phyloP scores from a whole-genome alignment of 1,140 invertebrate species.

The Drosophila arizonae region DNA sequence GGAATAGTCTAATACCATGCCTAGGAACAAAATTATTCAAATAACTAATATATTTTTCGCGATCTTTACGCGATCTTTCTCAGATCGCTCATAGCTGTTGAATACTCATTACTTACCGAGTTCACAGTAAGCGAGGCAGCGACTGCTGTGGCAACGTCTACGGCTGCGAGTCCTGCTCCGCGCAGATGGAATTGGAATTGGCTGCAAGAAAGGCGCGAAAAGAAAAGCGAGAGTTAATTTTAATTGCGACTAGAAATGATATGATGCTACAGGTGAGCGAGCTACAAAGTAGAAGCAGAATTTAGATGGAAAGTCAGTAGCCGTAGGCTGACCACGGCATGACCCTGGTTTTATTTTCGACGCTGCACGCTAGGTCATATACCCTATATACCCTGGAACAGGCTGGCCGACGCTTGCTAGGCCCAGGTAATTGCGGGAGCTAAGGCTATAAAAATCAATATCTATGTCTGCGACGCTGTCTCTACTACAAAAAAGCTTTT shows the following conservation, averaged over 20 bases:
- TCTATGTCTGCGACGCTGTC: conserved; percentile 55
- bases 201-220: conserved; percentile 36
- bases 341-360: conserved; percentile 31
- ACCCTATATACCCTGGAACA: conserved; percentile 7
- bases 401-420: not conserved
- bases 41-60: too few relatives aligned
- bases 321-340: conserved; percentile 12
- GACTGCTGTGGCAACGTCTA: conserved; percentile 20
- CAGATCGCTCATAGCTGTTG: not conserved
- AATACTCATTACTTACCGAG: conserved; percentile 16
- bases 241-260: not conserved
- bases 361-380: not conserved
- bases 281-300: not conserved
- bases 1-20: too few relatives aligned
- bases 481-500: conserved; percentile 57
- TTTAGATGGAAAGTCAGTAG: conserved; percentile 11
- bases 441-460: conserved; percentile 58
- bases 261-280: conserved; percentile 11
- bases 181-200: conserved; percentile 43
- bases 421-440: conserved; percentile 5
- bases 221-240: conserved; percentile 10
- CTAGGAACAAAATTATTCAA: too few relatives aligned
- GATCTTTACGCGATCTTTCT: too few relatives aligned
- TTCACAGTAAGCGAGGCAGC: conserved; percentile 26
- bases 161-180: conserved; percentile 21